phyloP scores from a whole-genome alignment of 53 echinoderm and acorn worm genomes.

The Paelopatides confundens region DNA sequence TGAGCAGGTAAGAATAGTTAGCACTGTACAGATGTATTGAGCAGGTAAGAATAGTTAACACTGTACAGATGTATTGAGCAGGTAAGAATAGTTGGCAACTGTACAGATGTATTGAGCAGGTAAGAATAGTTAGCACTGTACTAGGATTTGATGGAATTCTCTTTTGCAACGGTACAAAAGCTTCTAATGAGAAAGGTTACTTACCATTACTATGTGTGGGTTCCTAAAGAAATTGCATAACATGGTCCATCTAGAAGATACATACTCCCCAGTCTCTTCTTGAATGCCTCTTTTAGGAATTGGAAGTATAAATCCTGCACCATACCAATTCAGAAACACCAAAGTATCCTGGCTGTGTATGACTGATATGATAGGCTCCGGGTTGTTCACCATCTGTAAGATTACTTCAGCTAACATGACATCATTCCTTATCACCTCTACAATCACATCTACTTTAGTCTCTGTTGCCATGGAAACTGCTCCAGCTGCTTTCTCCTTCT shows the following conservation, averaged over 20 bases:
- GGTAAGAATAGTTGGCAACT: too few relatives aligned
- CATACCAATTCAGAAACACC: neutral
- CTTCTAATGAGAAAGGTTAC: neutral
- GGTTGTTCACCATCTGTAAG: neutral
- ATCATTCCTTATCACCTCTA: neutral
- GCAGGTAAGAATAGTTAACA: too few relatives aligned
- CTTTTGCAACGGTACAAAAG: too few relatives aligned
- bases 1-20: too few relatives aligned
- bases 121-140: too few relatives aligned
- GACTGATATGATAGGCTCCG: neutral
- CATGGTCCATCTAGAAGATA: neutral
- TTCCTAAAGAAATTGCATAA: neutral
- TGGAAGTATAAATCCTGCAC: slow-evolving; percentile 2
- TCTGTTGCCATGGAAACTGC: neutral
- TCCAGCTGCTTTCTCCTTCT: neutral
- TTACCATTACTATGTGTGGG: neutral
- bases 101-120: too few relatives aligned
- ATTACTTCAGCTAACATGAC: neutral
- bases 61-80: too few relatives aligned
- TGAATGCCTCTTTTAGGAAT: neutral
- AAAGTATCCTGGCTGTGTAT: neutral
- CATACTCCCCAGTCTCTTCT: neutral
- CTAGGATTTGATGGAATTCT: too few relatives aligned
- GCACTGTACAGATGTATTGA: too few relatives aligned
- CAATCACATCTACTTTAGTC: neutral